phyloP scores from a whole-genome alignment of 1,140 invertebrate species.

The Mycetomoellerius zeteki region DNA sequence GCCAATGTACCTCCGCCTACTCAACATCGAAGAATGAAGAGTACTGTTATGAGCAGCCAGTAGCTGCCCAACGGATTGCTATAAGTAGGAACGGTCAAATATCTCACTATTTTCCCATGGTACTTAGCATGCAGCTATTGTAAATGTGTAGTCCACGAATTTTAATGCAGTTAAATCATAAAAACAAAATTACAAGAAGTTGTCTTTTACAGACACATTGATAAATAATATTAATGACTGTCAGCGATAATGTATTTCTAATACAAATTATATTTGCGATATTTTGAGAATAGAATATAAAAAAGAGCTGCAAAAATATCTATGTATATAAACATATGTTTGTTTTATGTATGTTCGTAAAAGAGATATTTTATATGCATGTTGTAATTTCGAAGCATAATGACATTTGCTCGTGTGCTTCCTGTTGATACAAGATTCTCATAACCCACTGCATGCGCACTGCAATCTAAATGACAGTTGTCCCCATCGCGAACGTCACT shows the following conservation, averaged over 20 bases:
- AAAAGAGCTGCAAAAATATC: neutral
- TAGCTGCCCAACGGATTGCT: constrained; percentile 67
- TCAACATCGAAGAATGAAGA: constrained; percentile 61
- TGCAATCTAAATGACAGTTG: constrained; percentile 48
- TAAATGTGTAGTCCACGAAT: constrained; percentile 56
- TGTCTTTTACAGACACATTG: neutral
- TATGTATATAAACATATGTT: neutral
- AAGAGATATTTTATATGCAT: neutral
- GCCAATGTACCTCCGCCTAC: constrained; percentile 61
- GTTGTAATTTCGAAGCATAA: neutral
- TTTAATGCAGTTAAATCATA: constrained; percentile 4
- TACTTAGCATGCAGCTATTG: constrained; percentile 73
- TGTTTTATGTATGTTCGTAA: neutral
- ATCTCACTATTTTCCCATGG: constrained; percentile 75
- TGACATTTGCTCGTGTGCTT: neutral
- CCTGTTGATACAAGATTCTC: constrained; percentile 49
- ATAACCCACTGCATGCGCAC: constrained; percentile 32
- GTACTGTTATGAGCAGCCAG: constrained; percentile 78
- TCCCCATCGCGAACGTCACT: constrained; percentile 52
- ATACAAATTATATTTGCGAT: neutral
- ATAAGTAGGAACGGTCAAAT: constrained; percentile 41
- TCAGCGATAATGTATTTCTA: neutral
- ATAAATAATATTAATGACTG: neutral
- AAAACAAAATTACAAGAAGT: constrained; percentile 18
- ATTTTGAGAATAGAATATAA: neutral